phyloP scores from a whole-genome alignment of 2,113 vertebrate genomes.

The Zingel zingel region DNA sequence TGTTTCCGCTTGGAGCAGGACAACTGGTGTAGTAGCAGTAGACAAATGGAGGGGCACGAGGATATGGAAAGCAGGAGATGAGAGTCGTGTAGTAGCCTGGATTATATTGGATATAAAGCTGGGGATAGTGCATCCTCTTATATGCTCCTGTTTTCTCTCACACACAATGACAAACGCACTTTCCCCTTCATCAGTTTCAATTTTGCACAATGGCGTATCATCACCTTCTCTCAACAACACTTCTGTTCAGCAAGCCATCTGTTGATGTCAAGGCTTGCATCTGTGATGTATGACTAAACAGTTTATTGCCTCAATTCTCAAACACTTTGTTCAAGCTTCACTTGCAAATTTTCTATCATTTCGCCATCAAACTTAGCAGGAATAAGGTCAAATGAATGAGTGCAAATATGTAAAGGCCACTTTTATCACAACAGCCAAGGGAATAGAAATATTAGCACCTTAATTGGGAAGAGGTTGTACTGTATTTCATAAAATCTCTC shows the following conservation, averaged over 20 bases:
- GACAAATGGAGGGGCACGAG: background rate
- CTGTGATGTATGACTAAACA: background rate
- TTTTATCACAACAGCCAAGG: constrained; percentile 22
- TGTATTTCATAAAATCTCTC: constrained; percentile 7
- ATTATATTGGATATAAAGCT: constrained; percentile 7
- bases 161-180: background rate
- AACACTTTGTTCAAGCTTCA: constrained; percentile 9
- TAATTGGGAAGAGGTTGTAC: background rate
- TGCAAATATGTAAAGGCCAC: background rate
- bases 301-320: constrained; percentile 3
- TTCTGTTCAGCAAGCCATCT: constrained; percentile 29
- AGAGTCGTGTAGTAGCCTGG: constrained; percentile 11
- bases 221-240: constrained; percentile 6
- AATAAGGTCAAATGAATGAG: constrained; percentile 1
- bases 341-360: constrained; percentile 8
- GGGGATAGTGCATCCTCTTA: constrained; percentile 2
- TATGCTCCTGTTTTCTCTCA: background rate
- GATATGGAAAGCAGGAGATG: background rate
- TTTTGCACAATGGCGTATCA: background rate
- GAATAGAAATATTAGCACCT: background rate
- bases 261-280: constrained; percentile 10
- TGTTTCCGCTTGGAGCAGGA: constrained; percentile 16
- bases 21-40: background rate
- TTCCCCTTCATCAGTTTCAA: constrained; percentile 9
- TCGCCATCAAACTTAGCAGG: background rate